Conservation (phyloP, 2,113 vertebrate species). For the Phyllopteryx taeniolatus region DNA sequence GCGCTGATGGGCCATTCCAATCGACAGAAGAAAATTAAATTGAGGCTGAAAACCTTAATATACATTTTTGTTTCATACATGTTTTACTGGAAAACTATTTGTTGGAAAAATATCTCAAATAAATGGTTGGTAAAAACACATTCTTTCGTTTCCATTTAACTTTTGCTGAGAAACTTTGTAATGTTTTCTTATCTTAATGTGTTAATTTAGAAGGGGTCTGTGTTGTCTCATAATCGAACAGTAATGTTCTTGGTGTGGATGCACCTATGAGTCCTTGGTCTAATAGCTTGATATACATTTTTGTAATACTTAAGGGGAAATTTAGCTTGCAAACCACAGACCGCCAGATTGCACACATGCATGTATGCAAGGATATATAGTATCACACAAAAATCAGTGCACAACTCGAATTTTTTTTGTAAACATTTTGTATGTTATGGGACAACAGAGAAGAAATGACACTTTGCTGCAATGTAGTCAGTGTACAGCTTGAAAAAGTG, state of each 20-base stretch:
- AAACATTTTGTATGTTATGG: too few species aligned
- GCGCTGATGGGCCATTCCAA: conserved; percentile 66
- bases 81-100: conserved; percentile 62
- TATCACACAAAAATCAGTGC: too few species aligned
- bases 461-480: too few species aligned
- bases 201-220: not conserved
- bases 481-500: too few species aligned
- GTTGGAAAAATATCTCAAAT: conserved; percentile 68
- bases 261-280: too few species aligned
- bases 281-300: too few species aligned
- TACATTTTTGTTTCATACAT: conserved; percentile 63
- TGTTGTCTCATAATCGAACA: not conserved
- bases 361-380: too few species aligned
- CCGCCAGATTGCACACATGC: too few species aligned
- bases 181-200: not conserved
- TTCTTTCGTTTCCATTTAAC: not conserved
- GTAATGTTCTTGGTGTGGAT: not conserved
- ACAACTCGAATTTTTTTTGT: too few species aligned
- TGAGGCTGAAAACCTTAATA: conserved; percentile 31
- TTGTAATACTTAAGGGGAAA: too few species aligned
- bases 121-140: conserved; percentile 65
- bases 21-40: conserved; percentile 33
- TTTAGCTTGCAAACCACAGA: too few species aligned
- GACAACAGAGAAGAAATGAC: too few species aligned
- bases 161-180: not conserved